Evolutionary conservation across 37 sponge, comb jelly and placozoan species (phyloP).

Genomic region (Oopsacas minuta): DNA sequence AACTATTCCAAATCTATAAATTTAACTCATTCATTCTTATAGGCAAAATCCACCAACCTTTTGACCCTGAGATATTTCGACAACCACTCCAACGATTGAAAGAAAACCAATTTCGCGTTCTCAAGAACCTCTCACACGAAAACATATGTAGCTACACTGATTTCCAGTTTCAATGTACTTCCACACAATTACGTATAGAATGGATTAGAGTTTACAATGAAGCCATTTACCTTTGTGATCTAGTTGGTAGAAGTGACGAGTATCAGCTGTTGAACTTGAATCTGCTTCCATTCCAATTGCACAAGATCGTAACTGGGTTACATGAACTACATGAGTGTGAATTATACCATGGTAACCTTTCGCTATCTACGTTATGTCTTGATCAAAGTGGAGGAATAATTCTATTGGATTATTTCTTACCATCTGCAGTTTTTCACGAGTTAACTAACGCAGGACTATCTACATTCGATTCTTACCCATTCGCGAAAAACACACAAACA

Average conservation of each 20-base stretch:
- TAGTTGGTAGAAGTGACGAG: neutral
- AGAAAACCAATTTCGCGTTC: neutral
- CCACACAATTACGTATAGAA: neutral
- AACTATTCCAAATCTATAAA: neutral
- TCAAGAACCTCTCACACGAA: neutral
- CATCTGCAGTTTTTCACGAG: constrained; percentile 11
- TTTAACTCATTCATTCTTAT: neutral
- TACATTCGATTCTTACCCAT: neutral
- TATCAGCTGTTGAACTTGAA: neutral
- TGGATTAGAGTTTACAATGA: neutral
- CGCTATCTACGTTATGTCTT: neutral
- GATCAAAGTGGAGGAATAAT: neutral
- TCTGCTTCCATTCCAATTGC: neutral
- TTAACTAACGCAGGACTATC: neutral
- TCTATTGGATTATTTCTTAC: constrained; percentile 17
- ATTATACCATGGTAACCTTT: neutral
- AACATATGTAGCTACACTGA: constrained; percentile 12
- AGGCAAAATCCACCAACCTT: neutral
- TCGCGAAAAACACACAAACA: neutral
- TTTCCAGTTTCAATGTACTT: neutral
- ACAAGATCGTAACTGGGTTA: neutral
- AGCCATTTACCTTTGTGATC: neutral
- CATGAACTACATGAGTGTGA: neutral
- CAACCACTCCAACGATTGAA: neutral
- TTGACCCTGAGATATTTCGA: neutral